A percentile compares a stretch with the other conserved stretches of the same genome.
Conservation (phyloP, 2,113 vertebrate genomes). For the Pachyramphus minor region DNA sequence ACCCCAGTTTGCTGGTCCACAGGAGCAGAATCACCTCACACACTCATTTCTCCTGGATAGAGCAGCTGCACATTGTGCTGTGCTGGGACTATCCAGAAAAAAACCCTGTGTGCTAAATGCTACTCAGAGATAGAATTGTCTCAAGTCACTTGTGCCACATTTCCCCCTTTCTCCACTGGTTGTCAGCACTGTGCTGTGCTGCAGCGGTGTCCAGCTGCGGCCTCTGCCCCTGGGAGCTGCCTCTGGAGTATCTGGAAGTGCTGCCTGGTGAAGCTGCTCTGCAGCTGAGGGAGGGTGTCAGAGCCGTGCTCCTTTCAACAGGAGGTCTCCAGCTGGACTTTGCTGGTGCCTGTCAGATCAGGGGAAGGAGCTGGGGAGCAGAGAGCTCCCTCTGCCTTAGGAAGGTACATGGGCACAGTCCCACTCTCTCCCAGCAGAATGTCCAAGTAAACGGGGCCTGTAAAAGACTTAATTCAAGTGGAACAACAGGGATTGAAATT, state of each 20-base stretch:
- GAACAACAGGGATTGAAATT: neutral
- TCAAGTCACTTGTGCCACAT: neutral
- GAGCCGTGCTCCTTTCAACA: fast-evolving
- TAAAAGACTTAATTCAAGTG: neutral
- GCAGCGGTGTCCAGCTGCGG: neutral
- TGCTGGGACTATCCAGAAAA: neutral
- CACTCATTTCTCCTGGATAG: fast-evolving
- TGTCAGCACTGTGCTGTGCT: slow-evolving; percentile 36
- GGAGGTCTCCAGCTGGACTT: neutral
- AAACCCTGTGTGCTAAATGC: neutral
- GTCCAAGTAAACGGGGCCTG: neutral
- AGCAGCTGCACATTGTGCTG: neutral
- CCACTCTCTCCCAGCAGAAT: neutral
- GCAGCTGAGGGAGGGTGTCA: neutral
- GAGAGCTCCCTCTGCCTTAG: neutral
- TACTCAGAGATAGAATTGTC: neutral
- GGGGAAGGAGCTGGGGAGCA: neutral
- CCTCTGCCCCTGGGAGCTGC: neutral
- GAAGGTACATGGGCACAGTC: neutral
- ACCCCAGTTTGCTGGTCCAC: neutral
- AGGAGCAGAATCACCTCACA: neutral
- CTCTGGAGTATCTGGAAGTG: neutral
- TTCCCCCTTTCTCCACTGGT: slow-evolving; percentile 28
- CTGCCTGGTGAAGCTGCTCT: neutral
- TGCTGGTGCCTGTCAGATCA: neutral